Evolutionary conservation across 2,888 invertebrate species (phyloP), one percentile per base, ranked within the genome.

Genomic region (Bombyx huttoni): DNA sequence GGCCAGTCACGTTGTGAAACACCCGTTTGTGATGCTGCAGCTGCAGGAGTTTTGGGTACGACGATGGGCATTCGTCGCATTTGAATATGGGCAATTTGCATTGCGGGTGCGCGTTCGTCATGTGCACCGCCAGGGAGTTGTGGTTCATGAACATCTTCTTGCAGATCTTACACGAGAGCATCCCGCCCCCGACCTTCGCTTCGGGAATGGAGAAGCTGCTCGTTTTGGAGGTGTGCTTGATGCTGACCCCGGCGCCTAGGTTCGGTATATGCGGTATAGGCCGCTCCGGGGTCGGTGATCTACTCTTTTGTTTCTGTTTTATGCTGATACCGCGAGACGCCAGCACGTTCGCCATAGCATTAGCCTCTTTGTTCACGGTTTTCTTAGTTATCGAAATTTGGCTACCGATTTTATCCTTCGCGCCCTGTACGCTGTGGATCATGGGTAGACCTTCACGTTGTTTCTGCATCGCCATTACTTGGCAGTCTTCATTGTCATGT

Each of bases 311-410:
- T 49, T 93, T 92, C 47, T 91, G 91, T 49, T 94, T 94, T 0
- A 95, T 91, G 45, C 94, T 94, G 52, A 95, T 94, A 2, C 94
- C 94, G 56, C 94, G 85, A 7, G 93, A 92, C 3, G 94, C 94
- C 54, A 95, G 75, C 54, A 94, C 92, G 68, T 92, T 93, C 0
- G 94, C 94, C 65, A 95, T 94, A 0, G 93, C 92, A 65, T 91
- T 93, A 0, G 94, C 93, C 70, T 94, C 93, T 46, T 91, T 91
- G 64, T 92, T 92, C 50, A 91, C 91, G 2, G 85, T 79, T 61
- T 89, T 88, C 60, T 91, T 91, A 45, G 93, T 93, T 59, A 94
- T 83, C 1, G 93, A 94, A 56, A 93, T 92, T 54, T 93, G 92
- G 65, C 93, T 93, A n/a, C 92, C 92, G 68, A 94, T 89, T 68